Evolutionary conservation across 2,888 invertebrate genomes (phyloP).

Genomic region (Kuschelorhynchus macadamiae): DNA sequence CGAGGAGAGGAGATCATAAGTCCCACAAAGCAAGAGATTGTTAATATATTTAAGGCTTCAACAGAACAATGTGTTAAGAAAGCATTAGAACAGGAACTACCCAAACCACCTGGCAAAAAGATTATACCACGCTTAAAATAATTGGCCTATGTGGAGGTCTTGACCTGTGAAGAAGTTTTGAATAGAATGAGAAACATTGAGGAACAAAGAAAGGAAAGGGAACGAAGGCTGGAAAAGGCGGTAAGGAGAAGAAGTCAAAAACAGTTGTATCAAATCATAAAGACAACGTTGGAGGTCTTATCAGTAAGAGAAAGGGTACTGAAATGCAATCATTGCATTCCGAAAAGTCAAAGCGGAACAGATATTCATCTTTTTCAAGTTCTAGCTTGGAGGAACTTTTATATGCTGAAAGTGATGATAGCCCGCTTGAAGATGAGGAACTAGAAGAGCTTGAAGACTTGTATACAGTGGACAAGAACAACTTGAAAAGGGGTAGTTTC

Average conservation of each 20-base stretch:
- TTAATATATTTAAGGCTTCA: not conserved
- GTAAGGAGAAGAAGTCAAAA: not conserved
- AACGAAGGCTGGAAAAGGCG: not conserved
- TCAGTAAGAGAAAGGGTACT: not conserved
- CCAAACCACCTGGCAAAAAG: not conserved
- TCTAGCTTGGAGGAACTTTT: slow-evolving; percentile 1
- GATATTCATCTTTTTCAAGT: no score
- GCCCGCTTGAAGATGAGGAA: not conserved
- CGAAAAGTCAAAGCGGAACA: not conserved
- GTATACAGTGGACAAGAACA: no score
- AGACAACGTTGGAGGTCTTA: not conserved
- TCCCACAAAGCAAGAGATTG: slow-evolving; percentile 1
- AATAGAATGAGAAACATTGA: slow-evolving; percentile 4
- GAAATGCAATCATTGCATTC: not conserved
- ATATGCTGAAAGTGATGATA: not conserved
- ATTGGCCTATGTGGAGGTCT: slow-evolving; percentile 16
- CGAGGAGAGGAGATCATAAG: not conserved
- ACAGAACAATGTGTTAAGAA: not conserved
- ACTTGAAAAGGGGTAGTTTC: no score
- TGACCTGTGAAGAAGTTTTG: slow-evolving; percentile 4
- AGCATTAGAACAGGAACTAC: not conserved
- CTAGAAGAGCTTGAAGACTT: not conserved
- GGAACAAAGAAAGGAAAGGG: not conserved
- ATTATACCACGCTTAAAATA: slow-evolving; percentile 12
- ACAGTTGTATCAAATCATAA: not conserved